Base-by-base conservation (phyloP, 2,888 invertebrate genomes). In the Coleophora deauratella region DNA sequence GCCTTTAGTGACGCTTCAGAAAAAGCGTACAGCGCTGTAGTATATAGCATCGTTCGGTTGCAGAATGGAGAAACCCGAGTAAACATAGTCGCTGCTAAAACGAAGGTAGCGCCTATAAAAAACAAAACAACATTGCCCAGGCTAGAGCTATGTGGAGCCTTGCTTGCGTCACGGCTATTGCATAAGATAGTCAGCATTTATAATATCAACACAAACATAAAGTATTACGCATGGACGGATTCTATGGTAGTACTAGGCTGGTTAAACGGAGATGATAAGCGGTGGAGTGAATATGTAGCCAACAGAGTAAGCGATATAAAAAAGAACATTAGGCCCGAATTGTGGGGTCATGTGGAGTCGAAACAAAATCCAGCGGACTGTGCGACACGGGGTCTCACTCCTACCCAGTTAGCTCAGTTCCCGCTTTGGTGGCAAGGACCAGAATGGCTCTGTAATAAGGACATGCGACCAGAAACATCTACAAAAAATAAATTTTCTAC, bases 21-120 rank as follows among this genome's bases (percentile, higher is more conserved):
- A 35, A 38, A 31, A 13, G 42, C 38, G 8, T 38, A 35, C 14
- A 14, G 38, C 4, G 35, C 27, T 30, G 36, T 38, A 28, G 33
- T 43, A 4, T 43, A 39, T 28, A 30, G 34, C 28, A 34, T n/a
- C 34, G 35, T 30, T 35, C 30, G 28, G n/a, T 3, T 27, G 8
- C n/a, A 27, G 14, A 33, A 13, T n/a, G 34, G 33, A 21, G 28
- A 34, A 12, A 27, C 12, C 13, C 27, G 10, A 34, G 28, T 35
- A 1, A 28, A 12, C n/a, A 1, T 40, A 31, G n/a, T 39, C 1
- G 34, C 33, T 2, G 40, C 37, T 2, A 42, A 42, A 28, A 37
- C 42, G 13, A 45, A 38, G 40, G 27, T 45, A 9, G 42, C 40
- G 10, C 45, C 45, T 1, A n/a, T 32, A 1, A 42, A 37, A 15